These are phyloP conservation scores for Enteromius paludinosus DNA, from an alignment of 2,797 vertebrate species.

Conservation along the genomic window DNA sequence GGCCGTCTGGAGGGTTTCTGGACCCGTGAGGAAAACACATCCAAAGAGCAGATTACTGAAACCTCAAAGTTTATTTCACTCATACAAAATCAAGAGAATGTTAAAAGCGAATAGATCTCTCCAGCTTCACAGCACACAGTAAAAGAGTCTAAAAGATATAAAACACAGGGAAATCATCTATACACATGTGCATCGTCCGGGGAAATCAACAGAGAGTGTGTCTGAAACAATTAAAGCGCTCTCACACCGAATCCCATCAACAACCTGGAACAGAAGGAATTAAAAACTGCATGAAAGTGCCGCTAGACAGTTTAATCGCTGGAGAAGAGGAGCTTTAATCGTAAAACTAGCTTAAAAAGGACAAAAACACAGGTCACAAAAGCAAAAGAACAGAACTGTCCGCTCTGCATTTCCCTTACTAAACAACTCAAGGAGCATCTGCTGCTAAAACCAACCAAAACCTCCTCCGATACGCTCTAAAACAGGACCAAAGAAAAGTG, in stretches of 20 bases:
- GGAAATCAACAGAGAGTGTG: background rate
- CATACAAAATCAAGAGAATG: constrained; percentile 86
- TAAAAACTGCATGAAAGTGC: constrained; percentile 2
- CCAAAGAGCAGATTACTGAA: constrained; percentile 69
- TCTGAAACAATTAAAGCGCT: background rate
- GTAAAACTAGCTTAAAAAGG: constrained; percentile 20
- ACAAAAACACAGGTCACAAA: background rate
- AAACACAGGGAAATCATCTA: constrained; percentile 33
- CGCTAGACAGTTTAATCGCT: background rate
- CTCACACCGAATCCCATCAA: background rate
- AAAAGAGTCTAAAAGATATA: constrained; percentile 76
- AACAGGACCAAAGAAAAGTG: background rate
- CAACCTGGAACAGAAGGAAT: background rate
- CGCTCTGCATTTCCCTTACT: background rate
- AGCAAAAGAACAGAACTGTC: background rate
- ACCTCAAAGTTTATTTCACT: constrained; percentile 83
- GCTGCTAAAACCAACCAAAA: constrained; percentile 31
- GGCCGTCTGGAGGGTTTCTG: too few species aligned
- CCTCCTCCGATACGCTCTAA: background rate
- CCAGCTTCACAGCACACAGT: constrained; percentile 64
- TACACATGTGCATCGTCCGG: constrained; percentile 50
- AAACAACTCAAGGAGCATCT: constrained; percentile 7
- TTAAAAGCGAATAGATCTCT: constrained; percentile 81
- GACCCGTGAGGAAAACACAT: background rate
- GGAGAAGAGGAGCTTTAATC: constrained; percentile 11